Conservation (phyloP, 2,888 invertebrate genomes). For the Callimorpha dominula region DNA sequence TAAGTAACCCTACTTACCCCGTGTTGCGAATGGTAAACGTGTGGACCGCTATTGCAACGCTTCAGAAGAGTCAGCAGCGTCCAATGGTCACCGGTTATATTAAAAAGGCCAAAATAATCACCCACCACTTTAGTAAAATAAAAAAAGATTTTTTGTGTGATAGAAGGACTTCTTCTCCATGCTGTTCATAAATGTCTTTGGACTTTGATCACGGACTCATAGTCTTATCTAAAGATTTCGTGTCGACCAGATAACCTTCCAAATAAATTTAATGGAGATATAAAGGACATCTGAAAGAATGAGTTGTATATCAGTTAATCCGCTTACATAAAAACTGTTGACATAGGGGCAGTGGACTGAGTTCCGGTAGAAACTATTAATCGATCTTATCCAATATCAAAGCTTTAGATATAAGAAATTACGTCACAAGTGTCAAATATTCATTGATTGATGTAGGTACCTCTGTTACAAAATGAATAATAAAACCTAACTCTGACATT, state of each 20-base stretch:
- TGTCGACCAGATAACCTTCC: conserved; percentile 10
- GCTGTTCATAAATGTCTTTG: neutral
- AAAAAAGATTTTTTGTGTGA: no score
- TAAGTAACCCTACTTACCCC: no score
- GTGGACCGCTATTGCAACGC: no score
- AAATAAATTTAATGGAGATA: conserved; percentile 9
- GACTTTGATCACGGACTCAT: neutral
- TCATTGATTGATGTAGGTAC: neutral
- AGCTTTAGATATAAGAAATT: neutral
- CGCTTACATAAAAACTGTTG: neutral
- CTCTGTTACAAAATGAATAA: neutral
- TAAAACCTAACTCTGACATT: neutral
- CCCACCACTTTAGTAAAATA: no score
- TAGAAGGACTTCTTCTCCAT: neutral
- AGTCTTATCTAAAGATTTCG: conserved; percentile 4
- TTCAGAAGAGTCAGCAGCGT: no score
- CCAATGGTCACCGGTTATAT: no score
- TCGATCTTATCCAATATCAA: neutral
- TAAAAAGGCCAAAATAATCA: no score
- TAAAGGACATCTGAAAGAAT: neutral
- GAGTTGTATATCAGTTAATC: neutral
- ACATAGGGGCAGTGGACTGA: neutral
- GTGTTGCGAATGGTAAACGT: no score
- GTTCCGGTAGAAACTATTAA: neutral
- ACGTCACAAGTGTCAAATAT: neutral